These are phyloP conservation scores for Apamea crenata DNA, from an alignment of 2,888 invertebrate genomes.

Conservation along the genomic window DNA sequence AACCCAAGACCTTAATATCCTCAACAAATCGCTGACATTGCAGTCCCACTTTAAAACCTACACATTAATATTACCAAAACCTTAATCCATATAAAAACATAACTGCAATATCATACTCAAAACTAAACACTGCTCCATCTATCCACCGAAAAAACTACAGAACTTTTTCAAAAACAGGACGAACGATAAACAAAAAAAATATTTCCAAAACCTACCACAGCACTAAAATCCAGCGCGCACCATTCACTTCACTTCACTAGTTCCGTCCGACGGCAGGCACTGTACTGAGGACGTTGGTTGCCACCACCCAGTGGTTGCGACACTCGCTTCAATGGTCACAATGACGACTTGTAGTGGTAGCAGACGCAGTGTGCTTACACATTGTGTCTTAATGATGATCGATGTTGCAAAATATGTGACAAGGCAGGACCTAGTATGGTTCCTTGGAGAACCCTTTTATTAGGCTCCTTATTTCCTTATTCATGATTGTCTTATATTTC, in stretches of 20 bases:
- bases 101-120: neutral
- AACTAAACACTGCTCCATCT: neutral
- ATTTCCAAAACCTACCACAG: conserved; percentile 56
- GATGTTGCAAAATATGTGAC: conserved; percentile 19
- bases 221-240: conserved; percentile 60
- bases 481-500: too few species aligned
- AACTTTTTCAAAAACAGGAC: conserved; percentile 10
- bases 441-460: neutral
- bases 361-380: neutral
- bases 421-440: neutral
- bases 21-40: neutral
- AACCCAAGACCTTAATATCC: neutral
- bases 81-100: neutral
- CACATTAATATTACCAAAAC: neutral
- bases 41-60: neutral
- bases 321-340: conserved; percentile 61
- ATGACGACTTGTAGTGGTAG: conserved; percentile 33
- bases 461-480: neutral
- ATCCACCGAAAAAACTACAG: neutral
- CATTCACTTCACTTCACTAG: conserved; percentile 69
- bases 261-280: conserved; percentile 59
- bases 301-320: conserved; percentile 56
- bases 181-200: neutral
- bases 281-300: conserved; percentile 59
- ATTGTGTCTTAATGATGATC: neutral